Evolutionary conservation across 1,140 invertebrate genomes (phyloP), one percentile per base, ranked within the genome.

Genomic region (Agrilus planipennis): DNA sequence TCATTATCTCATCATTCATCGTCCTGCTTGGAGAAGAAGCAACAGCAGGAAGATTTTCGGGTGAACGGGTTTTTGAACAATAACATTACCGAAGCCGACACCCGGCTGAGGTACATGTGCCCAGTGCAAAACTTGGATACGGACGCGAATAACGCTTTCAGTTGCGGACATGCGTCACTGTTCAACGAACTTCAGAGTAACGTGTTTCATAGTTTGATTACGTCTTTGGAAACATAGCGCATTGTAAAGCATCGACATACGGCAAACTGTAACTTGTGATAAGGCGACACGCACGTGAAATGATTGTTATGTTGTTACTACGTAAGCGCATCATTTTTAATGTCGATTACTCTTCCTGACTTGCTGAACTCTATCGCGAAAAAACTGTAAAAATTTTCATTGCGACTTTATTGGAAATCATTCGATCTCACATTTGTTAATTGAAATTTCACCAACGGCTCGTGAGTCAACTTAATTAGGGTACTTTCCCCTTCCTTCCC

Each of bases 151-250:
- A n/a, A n/a, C n/a, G 49, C 55, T 14, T 70, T 61, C 38, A 70
- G 68, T 28, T 74, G 72, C 52, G 72, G 71, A 19, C 71, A 73
- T 40, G 65, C 69, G 27, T 72, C 71, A 18, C 68, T 75, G 51
- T 69, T 75, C 49, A 67, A 63, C 38, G 72, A 75, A 49, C 58
- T 73, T 36, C 71, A 73, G 54, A 72, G 63, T 29, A 71, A 69
- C 38, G 71, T 73, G 42, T 75, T 71, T 51, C 71, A 73, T 49
- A 71, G 64, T 60, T 55, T 75, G 35, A 73, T 75, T 31, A 62
- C 72, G 12, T 73, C 71, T 7, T 54, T 75, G 29, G 71, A 73
- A 56, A 70, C 71, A 52, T 73, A 72, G 62, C 63, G 43, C 25
- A 34, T 32, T 36, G 12, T 5, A 36, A 36, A 36, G n/a, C n/a